These are phyloP conservation scores for Cepaea hortensis DNA, from an alignment of 2,888 invertebrate species.

Conservation along the genomic window DNA sequence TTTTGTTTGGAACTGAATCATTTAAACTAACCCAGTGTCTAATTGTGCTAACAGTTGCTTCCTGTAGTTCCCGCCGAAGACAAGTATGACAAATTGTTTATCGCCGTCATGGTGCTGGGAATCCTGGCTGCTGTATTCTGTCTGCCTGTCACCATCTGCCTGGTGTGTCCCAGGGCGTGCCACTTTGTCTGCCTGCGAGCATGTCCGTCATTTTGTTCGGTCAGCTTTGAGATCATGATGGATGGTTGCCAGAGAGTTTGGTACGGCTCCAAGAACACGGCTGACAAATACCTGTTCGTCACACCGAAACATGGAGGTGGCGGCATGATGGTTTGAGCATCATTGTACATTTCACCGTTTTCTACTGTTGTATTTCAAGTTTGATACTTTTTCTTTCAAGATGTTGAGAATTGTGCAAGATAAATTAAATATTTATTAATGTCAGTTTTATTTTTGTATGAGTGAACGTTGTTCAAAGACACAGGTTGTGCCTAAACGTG, in stretches of 20 bases:
- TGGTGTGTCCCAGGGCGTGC: conserved; percentile 25
- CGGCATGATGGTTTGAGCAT: conserved; percentile 27
- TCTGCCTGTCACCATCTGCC: conserved; percentile 19
- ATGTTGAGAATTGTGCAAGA: not conserved
- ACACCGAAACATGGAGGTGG: conserved; percentile 12
- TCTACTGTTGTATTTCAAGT: not conserved
- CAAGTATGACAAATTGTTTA: conserved; percentile 36
- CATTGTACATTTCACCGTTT: not conserved
- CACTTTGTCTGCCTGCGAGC: conserved; percentile 32
- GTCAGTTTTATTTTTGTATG: too few species aligned
- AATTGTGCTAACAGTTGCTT: conserved; percentile 12
- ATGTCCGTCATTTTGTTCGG: conserved; percentile 32
- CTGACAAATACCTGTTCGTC: conserved; percentile 35
- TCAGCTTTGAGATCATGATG: conserved; percentile 13
- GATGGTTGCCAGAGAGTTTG: conserved; percentile 35
- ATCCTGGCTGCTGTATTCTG: conserved; percentile 3
- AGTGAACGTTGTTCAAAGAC: too few species aligned
- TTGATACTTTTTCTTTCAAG: not conserved
- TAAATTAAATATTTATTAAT: not conserved
- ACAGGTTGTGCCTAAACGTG: too few species aligned
- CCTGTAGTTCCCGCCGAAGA: conserved; percentile 23
- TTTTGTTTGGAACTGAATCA: not conserved
- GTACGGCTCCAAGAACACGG: conserved; percentile 3
- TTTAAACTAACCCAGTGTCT: not conserved
- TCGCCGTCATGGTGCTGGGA: conserved; percentile 2